phyloP scores from a whole-genome alignment of 2,888 invertebrate genomes.

The Phengaris alcon region DNA sequence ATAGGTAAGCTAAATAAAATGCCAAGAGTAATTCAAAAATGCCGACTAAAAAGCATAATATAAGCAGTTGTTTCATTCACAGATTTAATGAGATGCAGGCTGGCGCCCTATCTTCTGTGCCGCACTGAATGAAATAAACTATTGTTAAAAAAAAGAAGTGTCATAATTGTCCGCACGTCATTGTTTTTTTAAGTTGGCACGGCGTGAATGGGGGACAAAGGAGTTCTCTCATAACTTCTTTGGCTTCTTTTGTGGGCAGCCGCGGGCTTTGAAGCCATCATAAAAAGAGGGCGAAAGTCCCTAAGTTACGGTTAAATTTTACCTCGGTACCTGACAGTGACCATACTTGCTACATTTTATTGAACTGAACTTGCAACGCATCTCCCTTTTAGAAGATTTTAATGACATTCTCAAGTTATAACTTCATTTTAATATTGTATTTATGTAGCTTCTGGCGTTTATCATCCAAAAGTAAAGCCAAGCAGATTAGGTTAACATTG shows the following conservation, averaged over 20 bases:
- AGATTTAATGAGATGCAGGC: constrained; percentile 30
- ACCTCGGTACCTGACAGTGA: constrained; percentile 34
- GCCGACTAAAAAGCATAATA: not conserved
- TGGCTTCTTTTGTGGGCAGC: constrained; percentile 43
- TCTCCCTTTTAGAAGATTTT: not conserved
- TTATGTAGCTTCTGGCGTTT: no score
- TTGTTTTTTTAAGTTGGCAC: constrained; percentile 35
- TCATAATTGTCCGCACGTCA: constrained; percentile 39
- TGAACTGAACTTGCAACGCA: not conserved
- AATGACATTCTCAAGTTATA: not conserved
- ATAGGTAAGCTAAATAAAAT: constrained; percentile 10
- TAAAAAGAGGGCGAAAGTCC: constrained; percentile 39
- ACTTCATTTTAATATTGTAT: not conserved
- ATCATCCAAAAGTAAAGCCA: no score
- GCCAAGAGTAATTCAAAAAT: not conserved
- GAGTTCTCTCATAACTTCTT: constrained; percentile 45
- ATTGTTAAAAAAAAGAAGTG: constrained; percentile 32
- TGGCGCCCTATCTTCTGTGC: constrained; percentile 35
- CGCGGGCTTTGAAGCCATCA: constrained; percentile 39
- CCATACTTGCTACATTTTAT: constrained; percentile 31
- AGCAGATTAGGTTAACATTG: no score
- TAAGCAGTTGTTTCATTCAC: constrained; percentile 29
- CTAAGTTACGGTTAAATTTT: constrained; percentile 36
- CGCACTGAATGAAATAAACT: constrained; percentile 32
- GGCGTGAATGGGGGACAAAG: constrained; percentile 45